Percentiles rank a stretch among this genome's conserved stretches.
Evolutionary conservation across 2,797 vertebrate genomes (phyloP).

Genomic region (Gambelia wislizenii): DNA sequence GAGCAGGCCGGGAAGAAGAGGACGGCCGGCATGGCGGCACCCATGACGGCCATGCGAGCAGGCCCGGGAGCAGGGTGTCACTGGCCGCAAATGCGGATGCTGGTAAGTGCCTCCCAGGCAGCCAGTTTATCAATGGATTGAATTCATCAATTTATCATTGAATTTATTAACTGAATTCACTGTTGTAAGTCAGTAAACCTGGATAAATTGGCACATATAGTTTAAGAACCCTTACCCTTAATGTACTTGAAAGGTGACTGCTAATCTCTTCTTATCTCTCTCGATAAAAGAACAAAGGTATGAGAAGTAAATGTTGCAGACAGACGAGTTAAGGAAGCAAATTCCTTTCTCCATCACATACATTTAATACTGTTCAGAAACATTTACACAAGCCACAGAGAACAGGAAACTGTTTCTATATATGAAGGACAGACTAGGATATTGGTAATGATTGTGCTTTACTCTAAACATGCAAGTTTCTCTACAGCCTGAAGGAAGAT

Average conservation of each 20-base stretch:
- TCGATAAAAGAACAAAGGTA: not conserved
- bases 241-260: not conserved
- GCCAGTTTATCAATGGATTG: too few species aligned
- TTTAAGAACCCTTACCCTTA: not conserved
- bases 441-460: constrained; percentile 41
- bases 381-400: constrained; percentile 19
- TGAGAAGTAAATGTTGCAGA: not conserved
- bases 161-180: not conserved
- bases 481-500: constrained; percentile 33
- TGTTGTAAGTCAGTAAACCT: not conserved
- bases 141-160: too few species aligned
- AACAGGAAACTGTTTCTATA: constrained; percentile 43
- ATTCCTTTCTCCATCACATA: constrained; percentile 5
- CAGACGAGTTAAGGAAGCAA: constrained; percentile 19
- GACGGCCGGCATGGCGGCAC: too few species aligned
- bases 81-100: too few species aligned
- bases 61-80: too few species aligned
- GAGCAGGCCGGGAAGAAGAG: too few species aligned
- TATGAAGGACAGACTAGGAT: constrained; percentile 40
- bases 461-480: constrained; percentile 36
- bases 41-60: too few species aligned
- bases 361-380: constrained; percentile 22
- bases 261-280: not conserved
- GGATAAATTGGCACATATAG: not conserved
- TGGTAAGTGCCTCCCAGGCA: too few species aligned